Evolutionary conservation across 2,113 vertebrate genomes (phyloP).

Genomic region (Leiothrix lutea): DNA sequence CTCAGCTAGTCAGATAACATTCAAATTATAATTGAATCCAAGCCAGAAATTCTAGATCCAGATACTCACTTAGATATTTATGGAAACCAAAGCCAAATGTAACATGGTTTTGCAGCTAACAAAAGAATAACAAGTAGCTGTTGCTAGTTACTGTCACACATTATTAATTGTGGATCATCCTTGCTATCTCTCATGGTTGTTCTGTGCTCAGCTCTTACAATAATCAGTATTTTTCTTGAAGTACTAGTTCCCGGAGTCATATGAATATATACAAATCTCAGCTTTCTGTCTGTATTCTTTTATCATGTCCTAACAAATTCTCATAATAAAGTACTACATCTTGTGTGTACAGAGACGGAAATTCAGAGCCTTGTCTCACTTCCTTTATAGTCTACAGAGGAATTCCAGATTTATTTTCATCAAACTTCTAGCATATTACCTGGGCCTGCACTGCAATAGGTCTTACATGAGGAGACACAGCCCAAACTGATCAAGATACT

Average conservation of each 20-base stretch:
- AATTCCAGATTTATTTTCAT: not conserved
- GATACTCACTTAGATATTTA: constrained; percentile 22
- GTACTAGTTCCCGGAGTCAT: not conserved
- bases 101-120: not conserved
- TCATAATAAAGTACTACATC: not conserved
- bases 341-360: not conserved
- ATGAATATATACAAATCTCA: not conserved
- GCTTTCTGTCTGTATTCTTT: not conserved
- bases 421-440: not conserved
- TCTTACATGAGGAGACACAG: not conserved
- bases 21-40: not conserved
- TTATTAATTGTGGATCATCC: not conserved
- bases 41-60: constrained; percentile 4
- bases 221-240: not conserved
- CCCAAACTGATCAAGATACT: not conserved
- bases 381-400: not conserved
- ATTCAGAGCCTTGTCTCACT: not conserved
- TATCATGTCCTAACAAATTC: not conserved
- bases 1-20: constrained; percentile 6
- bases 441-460: not conserved
- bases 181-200: not conserved
- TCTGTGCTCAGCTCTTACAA: not conserved
- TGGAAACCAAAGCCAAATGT: constrained; percentile 31
- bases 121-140: constrained; percentile 40
- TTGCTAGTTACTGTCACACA: not conserved